Conservation (phyloP, 2,888 invertebrate genomes). For the Phorcus lineatus region DNA sequence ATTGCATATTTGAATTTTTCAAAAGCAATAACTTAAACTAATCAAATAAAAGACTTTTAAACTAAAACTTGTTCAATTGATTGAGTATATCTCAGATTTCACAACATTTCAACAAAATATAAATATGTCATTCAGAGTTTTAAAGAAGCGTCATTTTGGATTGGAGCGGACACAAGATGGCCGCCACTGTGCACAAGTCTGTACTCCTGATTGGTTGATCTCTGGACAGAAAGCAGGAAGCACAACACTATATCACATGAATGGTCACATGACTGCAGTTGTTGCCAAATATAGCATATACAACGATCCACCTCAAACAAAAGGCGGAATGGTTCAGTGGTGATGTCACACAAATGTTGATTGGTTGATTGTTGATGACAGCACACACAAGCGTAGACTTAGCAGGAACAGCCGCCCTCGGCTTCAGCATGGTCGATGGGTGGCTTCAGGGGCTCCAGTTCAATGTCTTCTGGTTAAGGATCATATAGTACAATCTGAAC, state of each 20-base stretch:
- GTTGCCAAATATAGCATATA: not conserved
- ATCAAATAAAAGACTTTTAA: too few species aligned
- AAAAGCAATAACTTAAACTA: too few species aligned
- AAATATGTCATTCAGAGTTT: not conserved
- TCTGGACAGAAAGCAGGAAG: not conserved
- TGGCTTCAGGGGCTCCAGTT: conserved; percentile 66
- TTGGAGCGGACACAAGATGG: too few species aligned
- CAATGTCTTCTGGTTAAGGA: conserved; percentile 54
- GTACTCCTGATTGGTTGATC: too few species aligned
- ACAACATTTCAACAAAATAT: too few species aligned
- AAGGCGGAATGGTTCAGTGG: not conserved
- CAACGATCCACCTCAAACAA: not conserved
- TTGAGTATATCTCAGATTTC: too few species aligned
- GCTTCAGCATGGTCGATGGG: conserved; percentile 64
- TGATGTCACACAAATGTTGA: conserved; percentile 2
- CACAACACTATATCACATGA: conserved; percentile 11
- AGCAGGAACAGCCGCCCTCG: conserved; percentile 64
- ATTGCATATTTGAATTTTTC: too few species aligned
- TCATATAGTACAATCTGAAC: too few species aligned
- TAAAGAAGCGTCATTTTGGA: not conserved
- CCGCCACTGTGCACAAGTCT: too few species aligned
- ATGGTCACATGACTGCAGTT: conserved; percentile 11
- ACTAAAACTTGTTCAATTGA: too few species aligned
- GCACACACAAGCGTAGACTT: conserved; percentile 9
- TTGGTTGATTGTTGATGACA: conserved; percentile 16